Evolutionary conservation across 1,140 invertebrate species (phyloP), one percentile per base, ranked within the genome.

Genomic region (Pectinophora gossypiella): DNA sequence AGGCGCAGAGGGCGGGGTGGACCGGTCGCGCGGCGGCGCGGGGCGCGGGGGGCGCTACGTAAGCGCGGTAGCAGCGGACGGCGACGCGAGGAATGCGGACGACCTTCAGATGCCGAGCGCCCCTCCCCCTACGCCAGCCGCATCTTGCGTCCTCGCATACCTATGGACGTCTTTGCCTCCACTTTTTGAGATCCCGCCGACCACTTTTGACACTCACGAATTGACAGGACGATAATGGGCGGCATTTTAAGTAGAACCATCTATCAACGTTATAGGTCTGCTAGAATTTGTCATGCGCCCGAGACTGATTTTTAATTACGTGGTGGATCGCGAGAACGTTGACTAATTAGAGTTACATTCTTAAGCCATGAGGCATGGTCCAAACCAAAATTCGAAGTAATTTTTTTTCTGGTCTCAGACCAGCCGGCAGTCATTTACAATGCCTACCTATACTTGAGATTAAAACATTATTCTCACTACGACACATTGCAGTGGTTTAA

Each of bases 21-120:
- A 78, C 59, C 62, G 55, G 38, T 51, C 56, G 18, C 42, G 45
- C 35, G 48, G 35, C 32, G 56, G 50, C 36, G 42, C 40, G 36
- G 49, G 35, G 18, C 19, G 19, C 5, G 50, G 64, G 62, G 72
- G 84, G 78, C 76, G 84, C 84, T 87, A 85, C 81, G 81, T 86
- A 86, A 86, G 79, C 81, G 81, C 81, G 81, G 81, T 85, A 85
- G 83, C 83, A 68, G 81, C 79, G 83, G 78, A 74, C 77, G 80
- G 79, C 83, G 80, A 85, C 78, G 81, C 76, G 71, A 76, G 83
- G 83, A 85, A 85, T 86, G 83, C 81, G 79, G 81, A 78, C 81
- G 83, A 83, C 81, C 83, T 86, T 86, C 83, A 85, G 74, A 86
- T 86, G 74, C 79, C 83, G 77, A 80, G 73, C 81, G 76, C 79